These are phyloP conservation scores for Eira barbara DNA, from an alignment of 2,113 vertebrate genomes.

Conservation along the genomic window DNA sequence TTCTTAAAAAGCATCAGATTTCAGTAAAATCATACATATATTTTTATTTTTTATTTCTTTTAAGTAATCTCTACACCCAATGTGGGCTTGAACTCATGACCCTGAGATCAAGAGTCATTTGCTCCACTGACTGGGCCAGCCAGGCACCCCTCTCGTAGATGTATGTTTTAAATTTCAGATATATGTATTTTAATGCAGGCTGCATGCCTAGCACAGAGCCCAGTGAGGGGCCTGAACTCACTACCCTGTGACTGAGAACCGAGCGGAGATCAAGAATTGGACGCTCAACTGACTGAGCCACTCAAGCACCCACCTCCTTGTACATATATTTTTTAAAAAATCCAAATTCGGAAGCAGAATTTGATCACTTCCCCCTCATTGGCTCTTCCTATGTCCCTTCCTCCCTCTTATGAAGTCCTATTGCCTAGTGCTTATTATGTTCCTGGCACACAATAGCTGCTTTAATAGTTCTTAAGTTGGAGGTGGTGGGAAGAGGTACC, in stretches of 20 bases:
- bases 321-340: neutral
- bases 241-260: neutral
- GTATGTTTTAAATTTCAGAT: neutral
- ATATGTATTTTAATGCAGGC: neutral
- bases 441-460: neutral
- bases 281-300: neutral
- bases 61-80: neutral
- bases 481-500: neutral
- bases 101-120: neutral
- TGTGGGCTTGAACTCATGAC: neutral
- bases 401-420: neutral
- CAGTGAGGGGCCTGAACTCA: neutral
- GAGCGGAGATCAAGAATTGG: neutral
- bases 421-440: neutral
- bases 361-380: neutral
- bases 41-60: neutral
- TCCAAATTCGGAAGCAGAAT: neutral
- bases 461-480: neutral
- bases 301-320: neutral
- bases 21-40: neutral
- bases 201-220: neutral
- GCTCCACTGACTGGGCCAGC: neutral
- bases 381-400: neutral
- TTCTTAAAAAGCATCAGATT: slow-evolving; percentile 13
- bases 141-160: neutral